These are phyloP conservation scores for Toxonevra muliebris DNA, from an alignment of 2,888 invertebrate genomes.

Conservation along the genomic window DNA sequence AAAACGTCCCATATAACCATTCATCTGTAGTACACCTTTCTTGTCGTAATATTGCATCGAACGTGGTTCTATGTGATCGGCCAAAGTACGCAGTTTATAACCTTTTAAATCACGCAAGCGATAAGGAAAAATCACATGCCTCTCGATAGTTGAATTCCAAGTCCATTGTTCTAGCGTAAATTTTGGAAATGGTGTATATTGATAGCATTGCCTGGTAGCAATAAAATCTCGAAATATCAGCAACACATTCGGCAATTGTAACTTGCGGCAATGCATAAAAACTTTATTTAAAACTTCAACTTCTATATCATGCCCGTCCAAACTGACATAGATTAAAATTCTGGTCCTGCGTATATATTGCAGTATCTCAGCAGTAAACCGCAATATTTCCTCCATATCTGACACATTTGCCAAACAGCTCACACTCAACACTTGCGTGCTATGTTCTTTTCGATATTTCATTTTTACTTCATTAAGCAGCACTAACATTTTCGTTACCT, in stretches of 20 bases:
- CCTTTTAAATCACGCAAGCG: slow-evolving; percentile 29
- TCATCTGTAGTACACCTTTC: slow-evolving; percentile 12
- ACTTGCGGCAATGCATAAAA: no score
- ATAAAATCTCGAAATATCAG: slow-evolving; percentile 20
- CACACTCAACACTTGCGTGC: no score
- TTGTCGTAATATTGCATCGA: slow-evolving; percentile 34
- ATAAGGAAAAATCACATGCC: slow-evolving; percentile 12
- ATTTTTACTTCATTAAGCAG: not conserved
- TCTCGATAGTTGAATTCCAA: not conserved
- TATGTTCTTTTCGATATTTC: not conserved
- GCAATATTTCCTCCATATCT: no score
- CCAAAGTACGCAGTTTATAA: slow-evolving; percentile 31
- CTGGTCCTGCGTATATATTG: slow-evolving; percentile 26
- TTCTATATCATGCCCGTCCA: no score
- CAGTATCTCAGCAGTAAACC: slow-evolving; percentile 17
- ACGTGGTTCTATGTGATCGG: slow-evolving; percentile 31
- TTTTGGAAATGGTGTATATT: slow-evolving; percentile 33
- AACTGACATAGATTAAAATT: slow-evolving; percentile 4
- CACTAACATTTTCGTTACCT: no score
- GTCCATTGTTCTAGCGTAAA: slow-evolving; percentile 21
- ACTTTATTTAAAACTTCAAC: no score
- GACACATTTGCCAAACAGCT: no score
- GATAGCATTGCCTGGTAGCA: slow-evolving; percentile 12
- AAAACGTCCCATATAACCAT: slow-evolving; percentile 32
- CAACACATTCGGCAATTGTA: slow-evolving; percentile 31